Evolutionary conservation across 2,113 vertebrate genomes (phyloP).

Genomic region (Passer domesticus): DNA sequence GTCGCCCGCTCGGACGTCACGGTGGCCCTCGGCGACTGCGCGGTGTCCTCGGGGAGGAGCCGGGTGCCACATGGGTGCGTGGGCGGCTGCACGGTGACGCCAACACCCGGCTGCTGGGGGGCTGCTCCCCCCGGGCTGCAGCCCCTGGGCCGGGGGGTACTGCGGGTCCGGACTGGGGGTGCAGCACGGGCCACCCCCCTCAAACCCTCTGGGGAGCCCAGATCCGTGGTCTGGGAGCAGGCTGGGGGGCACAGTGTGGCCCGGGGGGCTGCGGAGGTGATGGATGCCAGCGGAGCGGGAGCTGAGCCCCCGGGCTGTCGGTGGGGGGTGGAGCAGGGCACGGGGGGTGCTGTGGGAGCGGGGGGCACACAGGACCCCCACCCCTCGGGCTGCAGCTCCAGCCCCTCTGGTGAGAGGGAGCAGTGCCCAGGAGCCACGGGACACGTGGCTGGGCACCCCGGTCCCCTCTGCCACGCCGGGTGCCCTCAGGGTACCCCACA

Average conservation of each 20-base stretch:
- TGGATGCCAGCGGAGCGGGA: neutral
- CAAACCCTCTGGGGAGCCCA: neutral
- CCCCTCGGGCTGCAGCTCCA: neutral
- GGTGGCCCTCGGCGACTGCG: neutral
- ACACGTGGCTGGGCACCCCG: fast-evolving
- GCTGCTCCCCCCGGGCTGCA: neutral
- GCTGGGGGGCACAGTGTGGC: neutral
- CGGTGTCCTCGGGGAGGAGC: conserved; percentile 2
- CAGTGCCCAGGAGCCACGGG: fast-evolving
- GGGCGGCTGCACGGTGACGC: neutral
- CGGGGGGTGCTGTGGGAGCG: fast-evolving
- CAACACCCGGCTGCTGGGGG: neutral
- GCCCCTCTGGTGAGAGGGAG: neutral
- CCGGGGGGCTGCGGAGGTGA: neutral
- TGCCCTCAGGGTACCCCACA: neutral
- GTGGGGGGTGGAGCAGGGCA: neutral
- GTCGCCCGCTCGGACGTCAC: neutral
- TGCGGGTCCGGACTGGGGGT: too few species aligned
- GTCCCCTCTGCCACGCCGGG: fast-evolving
- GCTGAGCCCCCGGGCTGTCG: neutral
- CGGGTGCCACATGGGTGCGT: neutral
- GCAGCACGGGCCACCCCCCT: too few species aligned
- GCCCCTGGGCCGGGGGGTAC: neutral
- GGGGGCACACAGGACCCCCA: neutral
- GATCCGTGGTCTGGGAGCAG: neutral